Conservation (phyloP, 2,888 invertebrate species). For the Rambutsinella grinnellia region DNA sequence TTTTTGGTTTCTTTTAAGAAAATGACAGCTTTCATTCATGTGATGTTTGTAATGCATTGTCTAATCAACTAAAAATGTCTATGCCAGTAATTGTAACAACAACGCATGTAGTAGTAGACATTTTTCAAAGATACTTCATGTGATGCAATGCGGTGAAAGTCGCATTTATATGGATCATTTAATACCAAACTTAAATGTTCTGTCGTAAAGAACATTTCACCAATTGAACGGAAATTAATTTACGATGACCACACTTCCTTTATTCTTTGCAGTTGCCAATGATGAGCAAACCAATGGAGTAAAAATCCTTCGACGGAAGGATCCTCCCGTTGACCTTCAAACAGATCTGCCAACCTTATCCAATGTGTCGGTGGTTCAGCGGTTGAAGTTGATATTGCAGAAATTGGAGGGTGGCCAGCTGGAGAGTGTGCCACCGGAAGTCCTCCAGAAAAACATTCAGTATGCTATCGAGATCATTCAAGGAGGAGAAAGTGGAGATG, state of each 20-base stretch:
- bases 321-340: slow-evolving; percentile 64
- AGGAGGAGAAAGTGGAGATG: slow-evolving; percentile 60
- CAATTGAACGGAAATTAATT: neutral
- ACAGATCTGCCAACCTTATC: slow-evolving; percentile 61
- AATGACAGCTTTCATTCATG: no score
- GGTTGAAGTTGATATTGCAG: slow-evolving; percentile 88
- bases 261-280: slow-evolving; percentile 58
- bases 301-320: slow-evolving; percentile 67
- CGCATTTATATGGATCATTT: no score
- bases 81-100: no score
- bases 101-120: no score
- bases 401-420: slow-evolving; percentile 72
- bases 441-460: slow-evolving; percentile 91
- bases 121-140: no score
- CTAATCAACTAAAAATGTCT: no score
- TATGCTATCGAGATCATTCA: slow-evolving; percentile 75
- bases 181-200: no score
- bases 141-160: no score
- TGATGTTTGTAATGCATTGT: no score
- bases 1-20: no score
- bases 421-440: slow-evolving; percentile 89
- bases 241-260: neutral
- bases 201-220: no score
- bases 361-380: slow-evolving; percentile 71
- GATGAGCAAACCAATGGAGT: slow-evolving; percentile 66